Evolutionary conservation across 2,797 vertebrate genomes (phyloP), one percentile per base, ranked within the genome.

Genomic region (Chaetodon trifasciatus): DNA sequence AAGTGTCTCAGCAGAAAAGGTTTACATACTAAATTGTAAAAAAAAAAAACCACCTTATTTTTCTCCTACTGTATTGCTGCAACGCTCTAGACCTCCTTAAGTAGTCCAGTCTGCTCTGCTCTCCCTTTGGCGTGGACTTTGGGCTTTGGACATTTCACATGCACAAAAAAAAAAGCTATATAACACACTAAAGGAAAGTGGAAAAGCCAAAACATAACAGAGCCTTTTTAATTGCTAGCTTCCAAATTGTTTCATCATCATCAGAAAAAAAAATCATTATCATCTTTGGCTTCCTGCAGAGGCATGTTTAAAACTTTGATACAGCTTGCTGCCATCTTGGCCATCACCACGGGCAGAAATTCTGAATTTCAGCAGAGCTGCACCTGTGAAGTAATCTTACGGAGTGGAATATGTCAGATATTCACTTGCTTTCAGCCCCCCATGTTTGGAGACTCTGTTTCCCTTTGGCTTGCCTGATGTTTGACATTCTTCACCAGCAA

Each of bases 401-500:
- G 44, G 52, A 39, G 70, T 52, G 0, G 0, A 42, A 61, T 64
- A 42, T 42, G 66, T 73, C 40, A 62, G 16, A 21, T 23, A 9
- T 74, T 68, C n/a, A 50, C 62, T 39, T 40, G n/a, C 24, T 46
- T 82, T 69, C 39, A 68, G 57, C 13, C 44, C 44, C 49, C 46
- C 35, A n/a, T 28, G 15, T 61, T 58, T 40, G 7, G 5, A 50
- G 17, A 35, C 28, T 24, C 15, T 32, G 55, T 68, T 37, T 82
- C 46, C 74, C 23, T 52, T 24, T 53, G 61, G 68, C 69, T 70
- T 37, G 42, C 47, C 62, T 8, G 37, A 65, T 53, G 71, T 70
- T 69, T 74, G 42, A 74, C 46, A 73, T 61, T 70, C 47, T 40
- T 39, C 44, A 39, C 60, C 56, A 24, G 35, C 37, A 15, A 46